phyloP scores from a whole-genome alignment of 2,113 vertebrate species.

The Microcebus griseorufus region DNA sequence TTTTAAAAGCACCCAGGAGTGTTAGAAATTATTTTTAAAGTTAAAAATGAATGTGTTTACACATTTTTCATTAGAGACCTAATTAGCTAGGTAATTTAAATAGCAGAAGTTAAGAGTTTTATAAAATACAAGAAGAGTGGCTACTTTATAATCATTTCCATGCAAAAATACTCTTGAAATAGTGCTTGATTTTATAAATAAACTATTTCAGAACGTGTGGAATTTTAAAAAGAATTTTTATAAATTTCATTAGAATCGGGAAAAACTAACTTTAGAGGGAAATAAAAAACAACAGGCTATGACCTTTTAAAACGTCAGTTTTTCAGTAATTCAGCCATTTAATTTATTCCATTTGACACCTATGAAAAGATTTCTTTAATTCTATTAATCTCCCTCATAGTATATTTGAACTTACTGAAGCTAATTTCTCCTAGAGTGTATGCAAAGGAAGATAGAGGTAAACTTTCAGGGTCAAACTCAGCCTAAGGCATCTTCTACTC shows the following conservation, averaged over 20 bases:
- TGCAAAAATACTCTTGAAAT: conserved; percentile 36
- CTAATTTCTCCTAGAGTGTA: background rate
- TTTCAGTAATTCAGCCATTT: background rate
- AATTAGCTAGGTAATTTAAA: conserved; percentile 71
- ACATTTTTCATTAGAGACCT: conserved; percentile 64
- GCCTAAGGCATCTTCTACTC: background rate
- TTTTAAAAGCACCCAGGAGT: conserved; percentile 51
- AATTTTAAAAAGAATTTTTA: background rate
- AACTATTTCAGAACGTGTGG: background rate
- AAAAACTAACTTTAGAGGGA: background rate
- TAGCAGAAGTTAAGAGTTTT: conserved; percentile 43
- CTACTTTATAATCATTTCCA: conserved; percentile 42
- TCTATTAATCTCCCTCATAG: background rate
- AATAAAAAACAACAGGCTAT: background rate
- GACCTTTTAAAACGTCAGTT: background rate
- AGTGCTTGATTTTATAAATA: conserved; percentile 52
- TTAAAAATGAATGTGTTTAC: conserved; percentile 68
- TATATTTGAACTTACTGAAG: background rate
- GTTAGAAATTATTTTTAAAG: conserved; percentile 65
- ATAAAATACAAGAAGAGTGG: conserved; percentile 45
- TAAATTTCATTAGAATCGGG: background rate
- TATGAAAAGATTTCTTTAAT: background rate
- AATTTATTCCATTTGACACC: background rate
- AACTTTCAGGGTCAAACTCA: background rate
- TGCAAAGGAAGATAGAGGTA: background rate